A percentile compares a stretch with the other conserved stretches of the same genome.
These are phyloP conservation scores for Halictus ligatus DNA, from an alignment of 2,888 invertebrate genomes.

Conservation along the genomic window DNA sequence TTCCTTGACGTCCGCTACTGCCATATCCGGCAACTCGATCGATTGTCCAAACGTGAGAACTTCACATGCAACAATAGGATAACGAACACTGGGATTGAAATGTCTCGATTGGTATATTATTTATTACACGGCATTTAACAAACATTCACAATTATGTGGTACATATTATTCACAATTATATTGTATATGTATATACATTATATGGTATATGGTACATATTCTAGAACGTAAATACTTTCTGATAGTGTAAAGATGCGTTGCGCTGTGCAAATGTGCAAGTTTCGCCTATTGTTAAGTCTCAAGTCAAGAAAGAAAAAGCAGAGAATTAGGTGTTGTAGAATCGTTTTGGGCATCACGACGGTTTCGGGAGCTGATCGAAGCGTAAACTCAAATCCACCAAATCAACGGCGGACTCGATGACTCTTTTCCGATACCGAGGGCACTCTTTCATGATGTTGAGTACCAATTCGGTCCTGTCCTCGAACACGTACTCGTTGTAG, in stretches of 20 bases:
- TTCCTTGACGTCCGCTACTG: neutral
- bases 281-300: neutral
- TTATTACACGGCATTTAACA: constrained; percentile 22
- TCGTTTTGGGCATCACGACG: constrained; percentile 51
- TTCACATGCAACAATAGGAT: neutral
- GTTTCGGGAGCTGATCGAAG: constrained; percentile 68
- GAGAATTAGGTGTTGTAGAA: neutral
- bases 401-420: constrained; percentile 74
- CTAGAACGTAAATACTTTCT: neutral
- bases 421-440: constrained; percentile 67
- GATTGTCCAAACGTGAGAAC: neutral
- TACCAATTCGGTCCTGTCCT: constrained; percentile 70
- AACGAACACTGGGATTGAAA: neutral
- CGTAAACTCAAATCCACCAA: constrained; percentile 71
- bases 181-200: neutral
- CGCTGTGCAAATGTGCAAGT: neutral
- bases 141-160: constrained; percentile 7
- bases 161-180: constrained; percentile 4
- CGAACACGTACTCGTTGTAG: constrained; percentile 59
- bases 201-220: no score
- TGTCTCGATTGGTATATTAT: constrained; percentile 10
- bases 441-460: constrained; percentile 71
- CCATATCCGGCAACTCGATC: neutral
- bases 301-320: neutral
- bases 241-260: neutral